Percentiles rank a stretch among this genome's conserved stretches.
Evolutionary conservation across 2,113 vertebrate genomes (phyloP).

Genomic region (Leptobrachium ailaonicum): DNA sequence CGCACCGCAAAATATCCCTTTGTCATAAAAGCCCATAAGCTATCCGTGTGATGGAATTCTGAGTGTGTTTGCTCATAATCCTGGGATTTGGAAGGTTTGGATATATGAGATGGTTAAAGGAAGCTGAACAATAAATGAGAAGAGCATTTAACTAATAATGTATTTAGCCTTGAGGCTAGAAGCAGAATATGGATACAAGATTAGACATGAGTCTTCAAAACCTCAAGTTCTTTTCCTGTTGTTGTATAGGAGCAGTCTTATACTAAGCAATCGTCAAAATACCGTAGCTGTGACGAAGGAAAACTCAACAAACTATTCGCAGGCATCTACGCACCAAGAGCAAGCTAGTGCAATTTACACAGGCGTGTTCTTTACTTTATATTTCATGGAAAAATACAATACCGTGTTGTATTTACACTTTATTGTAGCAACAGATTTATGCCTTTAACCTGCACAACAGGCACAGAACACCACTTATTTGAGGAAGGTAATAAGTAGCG

Average conservation of each 20-base stretch:
- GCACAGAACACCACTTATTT: conserved; percentile 11
- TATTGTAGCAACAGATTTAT: conserved; percentile 49
- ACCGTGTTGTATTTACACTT: conserved; percentile 36
- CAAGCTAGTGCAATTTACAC: conserved; percentile 30
- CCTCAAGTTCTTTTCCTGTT: conserved; percentile 8
- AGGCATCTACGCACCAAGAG: conserved; percentile 14
- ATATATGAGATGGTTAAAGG: neutral
- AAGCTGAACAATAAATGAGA: conserved; percentile 4
- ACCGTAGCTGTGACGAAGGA: conserved; percentile 27
- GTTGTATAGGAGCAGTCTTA: conserved; percentile 3
- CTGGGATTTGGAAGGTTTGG: neutral
- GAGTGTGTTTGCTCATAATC: conserved; percentile 8
- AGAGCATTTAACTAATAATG: neutral
- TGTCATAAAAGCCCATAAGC: neutral
- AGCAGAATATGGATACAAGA: conserved; percentile 25
- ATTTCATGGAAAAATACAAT: conserved; percentile 35
- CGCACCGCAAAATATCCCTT: neutral
- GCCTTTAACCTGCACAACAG: conserved; percentile 33
- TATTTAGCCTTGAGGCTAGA: conserved; percentile 8
- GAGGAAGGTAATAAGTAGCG: conserved; percentile 21
- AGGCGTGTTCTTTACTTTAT: conserved; percentile 40
- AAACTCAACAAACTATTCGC: conserved; percentile 20
- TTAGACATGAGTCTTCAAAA: conserved; percentile 25
- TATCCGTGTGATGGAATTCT: conserved; percentile 3
- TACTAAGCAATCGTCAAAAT: conserved; percentile 29